Base-by-base conservation (phyloP, 2,797 vertebrate species). In the Falco concolor region DNA sequence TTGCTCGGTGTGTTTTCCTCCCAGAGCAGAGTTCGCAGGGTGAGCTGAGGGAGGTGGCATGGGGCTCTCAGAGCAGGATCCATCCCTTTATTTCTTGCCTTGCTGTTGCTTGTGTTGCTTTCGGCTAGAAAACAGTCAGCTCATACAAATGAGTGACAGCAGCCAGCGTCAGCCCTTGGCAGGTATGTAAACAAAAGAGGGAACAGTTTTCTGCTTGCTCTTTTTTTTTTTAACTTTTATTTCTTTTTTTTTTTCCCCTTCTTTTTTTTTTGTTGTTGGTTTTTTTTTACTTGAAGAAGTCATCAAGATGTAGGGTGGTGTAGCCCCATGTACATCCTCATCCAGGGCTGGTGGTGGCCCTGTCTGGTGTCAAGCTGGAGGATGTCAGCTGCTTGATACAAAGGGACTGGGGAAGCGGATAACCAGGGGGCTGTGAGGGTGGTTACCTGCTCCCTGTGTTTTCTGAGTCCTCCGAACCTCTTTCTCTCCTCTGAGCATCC, bases 101-200 rank as follows among this genome's bases (percentile, higher is more conserved):
- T 90, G 89, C 89, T 67, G 28, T 82, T 0, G 3, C 83, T 73
- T 61, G 56, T 20, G 47, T 91, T 95, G 95, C 94, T 92, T 79
- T 95, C 3, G 20, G 90, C 88, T 95, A 95, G 88, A 63, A 91
- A 92, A 60, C 77, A 6, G 0, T 95, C 94, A 90, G 79, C 89
- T 88, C 89, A 34, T 88, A 84, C 87, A 79, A 69, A 91, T 95
- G 94, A 97, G 89, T 93, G 96, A 93, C 89, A 96, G 94, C 95
- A 96, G 92, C 86, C 93, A 89, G 74, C 9, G 5, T 79, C 94
- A 92, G 93, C 96, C 94, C 49, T 84, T 95, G 94, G 96, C 96
- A 95, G 96, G 96, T 96, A 81, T 95, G 94, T 96, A 93, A 96
- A 95, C 91, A 96, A 95, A 97, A 92, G 83, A 95, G 77, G 53